Base-by-base conservation (phyloP, 2,888 invertebrate genomes). In the Teleogryllus oceanicus region DNA sequence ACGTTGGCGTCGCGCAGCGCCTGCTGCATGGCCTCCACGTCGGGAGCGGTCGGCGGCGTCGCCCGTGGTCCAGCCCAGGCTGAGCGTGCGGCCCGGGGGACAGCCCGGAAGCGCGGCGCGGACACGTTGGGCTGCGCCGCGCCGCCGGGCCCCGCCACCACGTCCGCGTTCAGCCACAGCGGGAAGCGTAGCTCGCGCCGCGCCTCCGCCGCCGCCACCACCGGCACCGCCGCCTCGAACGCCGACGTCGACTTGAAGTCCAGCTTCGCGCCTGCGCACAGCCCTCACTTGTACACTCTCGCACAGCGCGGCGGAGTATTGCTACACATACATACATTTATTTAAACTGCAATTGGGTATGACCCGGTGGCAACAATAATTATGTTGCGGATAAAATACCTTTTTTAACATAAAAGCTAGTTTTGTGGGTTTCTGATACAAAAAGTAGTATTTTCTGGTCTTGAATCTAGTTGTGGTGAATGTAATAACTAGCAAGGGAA, bases 111-210 rank as follows among this genome's bases (percentile, higher is more conserved):
- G 81, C 85, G 84, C 5, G 85, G 85, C 0, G 92, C 87, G 84
- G 94, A 90, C 0, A 96, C 92, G 0, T 88, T 78, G 85, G 18
- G 86, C 85, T 4, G 84, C 1, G 88, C 88, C 12, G 89, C 86
- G 80, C 92, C 89, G 0, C 93, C 90, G 0, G 96, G 96, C 0
- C 96, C 96, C 0, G 88, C 85, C 10, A 95, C 87, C 83, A 97
- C 94, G 86, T 97, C 97, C 0, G 96, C 96, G 86, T 97, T 97
- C 80, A 97, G 86, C 94, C 95, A 96, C 5, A 97, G 85, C 0
- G 96, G 96, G 84, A 92, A 92, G 0, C 87, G 88, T 83, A 92
- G 88, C 94, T 95, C 86, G 82, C 90, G 90, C 85, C 86, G 85
- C 50, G 85, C 83, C 83, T 87, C 86, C 79, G 85, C 80, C 2